Percentiles rank a stretch among this genome's conserved stretches.
Evolutionary conservation across 2,888 invertebrate genomes (phyloP).

Genomic region (Meliscaeva auricollis): DNA sequence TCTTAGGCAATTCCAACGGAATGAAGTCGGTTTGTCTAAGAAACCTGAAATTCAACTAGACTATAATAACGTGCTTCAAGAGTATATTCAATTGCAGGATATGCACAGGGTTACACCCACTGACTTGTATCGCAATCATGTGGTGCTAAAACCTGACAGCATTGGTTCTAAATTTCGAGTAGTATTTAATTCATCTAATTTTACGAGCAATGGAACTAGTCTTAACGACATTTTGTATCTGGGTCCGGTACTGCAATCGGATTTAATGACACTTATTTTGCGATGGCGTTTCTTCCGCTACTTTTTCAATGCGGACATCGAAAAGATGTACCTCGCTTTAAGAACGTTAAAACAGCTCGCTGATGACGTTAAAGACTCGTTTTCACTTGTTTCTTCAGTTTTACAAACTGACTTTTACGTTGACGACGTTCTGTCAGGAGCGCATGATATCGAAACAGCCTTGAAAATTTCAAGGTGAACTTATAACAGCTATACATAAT

Average conservation of each 20-base stretch:
- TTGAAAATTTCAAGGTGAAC: conserved; percentile 25
- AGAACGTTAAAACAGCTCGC: conserved; percentile 9
- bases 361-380: not conserved
- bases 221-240: conserved; percentile 73
- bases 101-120: not conserved
- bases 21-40: not conserved
- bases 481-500: conserved; percentile 33
- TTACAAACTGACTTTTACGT: conserved; percentile 46
- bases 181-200: conserved; percentile 76
- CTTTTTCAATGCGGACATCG: conserved; percentile 77
- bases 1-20: not conserved
- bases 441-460: conserved; percentile 44
- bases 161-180: conserved; percentile 74
- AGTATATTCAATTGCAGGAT: not conserved
- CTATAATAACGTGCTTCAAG: not conserved
- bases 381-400: conserved; percentile 46
- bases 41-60: not conserved
- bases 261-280: conserved; percentile 73
- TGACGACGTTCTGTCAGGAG: conserved; percentile 54
- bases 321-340: conserved; percentile 71
- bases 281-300: conserved; percentile 70
- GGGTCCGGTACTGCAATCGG: conserved; percentile 77
- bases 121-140: not conserved
- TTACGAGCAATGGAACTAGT: conserved; percentile 56
- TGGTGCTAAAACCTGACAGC: conserved; percentile 23